A percentile compares a stretch with the other conserved stretches of the same genome.
Evolutionary conservation across 2,888 invertebrate species (phyloP).

Genomic region (Lithosia quadra): DNA sequence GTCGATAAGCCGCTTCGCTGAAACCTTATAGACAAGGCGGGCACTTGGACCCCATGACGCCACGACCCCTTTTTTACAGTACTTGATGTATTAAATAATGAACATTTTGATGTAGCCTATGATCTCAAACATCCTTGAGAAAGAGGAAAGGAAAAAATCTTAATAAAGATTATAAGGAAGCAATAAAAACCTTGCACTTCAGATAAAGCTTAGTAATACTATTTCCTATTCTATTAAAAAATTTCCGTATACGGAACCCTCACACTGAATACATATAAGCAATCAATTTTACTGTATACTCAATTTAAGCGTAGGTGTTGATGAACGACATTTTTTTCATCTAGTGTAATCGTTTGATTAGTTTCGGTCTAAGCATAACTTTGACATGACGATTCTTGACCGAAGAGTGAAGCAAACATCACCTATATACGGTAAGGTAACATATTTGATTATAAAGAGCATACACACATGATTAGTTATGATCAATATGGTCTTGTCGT

Average conservation of each 20-base stretch:
- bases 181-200: slow-evolving; percentile 4
- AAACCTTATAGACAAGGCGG: too few species aligned
- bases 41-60: neutral
- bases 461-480: too few species aligned
- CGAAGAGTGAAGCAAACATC: slow-evolving; percentile 9
- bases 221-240: slow-evolving; percentile 16
- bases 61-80: neutral
- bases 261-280: slow-evolving; percentile 10
- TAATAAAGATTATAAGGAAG: neutral
- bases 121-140: neutral
- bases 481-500: neutral
- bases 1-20: too few species aligned
- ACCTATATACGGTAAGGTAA: slow-evolving; percentile 3
- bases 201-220: neutral
- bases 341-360: slow-evolving; percentile 41
- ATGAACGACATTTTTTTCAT: slow-evolving; percentile 64
- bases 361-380: slow-evolving; percentile 52
- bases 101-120: neutral
- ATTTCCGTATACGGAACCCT: slow-evolving; percentile 37
- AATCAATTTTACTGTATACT: slow-evolving; percentile 40
- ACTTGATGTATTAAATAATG: neutral
- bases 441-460: too few species aligned
- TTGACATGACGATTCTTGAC: slow-evolving; percentile 9
- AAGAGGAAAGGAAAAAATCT: neutral
- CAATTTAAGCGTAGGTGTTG: slow-evolving; percentile 53